Base-by-base conservation (phyloP, 1,140 invertebrate species). In the Drusus annulatus region DNA sequence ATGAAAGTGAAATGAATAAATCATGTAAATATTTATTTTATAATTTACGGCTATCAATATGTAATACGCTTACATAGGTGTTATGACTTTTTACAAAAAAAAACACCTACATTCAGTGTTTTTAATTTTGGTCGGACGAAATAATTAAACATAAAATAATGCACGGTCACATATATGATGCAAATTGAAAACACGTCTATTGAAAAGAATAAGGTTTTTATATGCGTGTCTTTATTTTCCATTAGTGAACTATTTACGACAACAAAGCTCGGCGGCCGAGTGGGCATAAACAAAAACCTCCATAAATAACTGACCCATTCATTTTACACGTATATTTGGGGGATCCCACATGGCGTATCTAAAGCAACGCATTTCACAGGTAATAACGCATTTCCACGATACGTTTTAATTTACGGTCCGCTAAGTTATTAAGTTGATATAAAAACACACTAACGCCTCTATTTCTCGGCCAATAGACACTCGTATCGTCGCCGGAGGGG, bases 311-410 rank as follows among this genome's bases (percentile, higher is more conserved):
- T 7, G 54, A 25, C 23, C 54, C 71, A 76, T 62, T 76, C 75
- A 45, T 15, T 50, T 62, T 51, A 21, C 28, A 62, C 58, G 16
- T 75, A 58, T 17, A 28, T 21, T 62, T 76, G 45, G 28, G 3
- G 56, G 75, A 76, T 31, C 54, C 58, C 75, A 76, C 75, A 76
- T 50, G 58, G 75, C 75, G 75, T 63, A 76, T 76, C 75, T 16
- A 76, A 76, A 62, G 75, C 21, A 50, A 36, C 60, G 63, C 75
- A 76, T 76, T 76, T 76, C 60, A 76, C 75, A 76, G 75, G 45
- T 62, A 62, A 76, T 76, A 60, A 76, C 36, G 31, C 19, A 25
- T 63, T 62, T 74, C 51, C 52, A 50, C 31, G 68, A 50, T 74
- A 74, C 71, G 56, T 56, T 58, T 16, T 28, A 74, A 58, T 74